Conservation (phyloP, 2,797 vertebrate species). For the Salarias fasciatus region DNA sequence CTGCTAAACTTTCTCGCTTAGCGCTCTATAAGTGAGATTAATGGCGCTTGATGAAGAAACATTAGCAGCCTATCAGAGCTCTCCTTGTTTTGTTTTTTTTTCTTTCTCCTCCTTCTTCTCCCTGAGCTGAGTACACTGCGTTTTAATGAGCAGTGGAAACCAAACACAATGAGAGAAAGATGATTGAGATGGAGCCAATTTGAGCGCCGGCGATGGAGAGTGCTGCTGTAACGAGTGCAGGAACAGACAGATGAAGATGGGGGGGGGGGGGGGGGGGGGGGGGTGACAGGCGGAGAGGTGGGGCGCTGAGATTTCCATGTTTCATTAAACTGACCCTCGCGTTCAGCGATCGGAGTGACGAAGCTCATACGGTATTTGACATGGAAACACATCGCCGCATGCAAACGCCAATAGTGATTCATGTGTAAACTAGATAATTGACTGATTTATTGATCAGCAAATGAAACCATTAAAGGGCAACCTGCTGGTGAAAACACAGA, state of each 20-base stretch:
- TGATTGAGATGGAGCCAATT: constrained; percentile 79
- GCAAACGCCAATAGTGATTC: constrained; percentile 29
- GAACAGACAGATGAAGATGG: constrained; percentile 48
- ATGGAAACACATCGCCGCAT: constrained; percentile 7
- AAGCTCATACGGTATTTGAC: constrained; percentile 26
- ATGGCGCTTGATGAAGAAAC: constrained; percentile 70
- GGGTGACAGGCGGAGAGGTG: no score
- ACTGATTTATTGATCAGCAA: constrained; percentile 59
- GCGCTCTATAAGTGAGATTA: constrained; percentile 68
- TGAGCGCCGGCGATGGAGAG: constrained; percentile 50
- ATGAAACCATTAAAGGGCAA: constrained; percentile 41
- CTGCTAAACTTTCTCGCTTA: constrained; percentile 45
- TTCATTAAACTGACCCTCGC: constrained; percentile 65
- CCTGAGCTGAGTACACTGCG: constrained; percentile 44
- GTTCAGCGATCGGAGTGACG: constrained; percentile 37
- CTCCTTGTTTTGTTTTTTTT: constrained; percentile 19
- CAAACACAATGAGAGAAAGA: constrained; percentile 63
- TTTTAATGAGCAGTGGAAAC: constrained; percentile 72
- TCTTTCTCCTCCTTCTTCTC: background rate
- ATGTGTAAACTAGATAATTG: constrained; percentile 52
- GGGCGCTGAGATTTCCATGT: constrained; percentile 20
- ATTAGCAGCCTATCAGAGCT: constrained; percentile 62
- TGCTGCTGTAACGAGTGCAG: constrained; percentile 46
- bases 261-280: constrained; percentile 7
- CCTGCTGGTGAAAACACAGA: constrained; percentile 25